phyloP scores from a whole-genome alignment of 2,888 invertebrate species.

The Meliscaeva auricollis region DNA sequence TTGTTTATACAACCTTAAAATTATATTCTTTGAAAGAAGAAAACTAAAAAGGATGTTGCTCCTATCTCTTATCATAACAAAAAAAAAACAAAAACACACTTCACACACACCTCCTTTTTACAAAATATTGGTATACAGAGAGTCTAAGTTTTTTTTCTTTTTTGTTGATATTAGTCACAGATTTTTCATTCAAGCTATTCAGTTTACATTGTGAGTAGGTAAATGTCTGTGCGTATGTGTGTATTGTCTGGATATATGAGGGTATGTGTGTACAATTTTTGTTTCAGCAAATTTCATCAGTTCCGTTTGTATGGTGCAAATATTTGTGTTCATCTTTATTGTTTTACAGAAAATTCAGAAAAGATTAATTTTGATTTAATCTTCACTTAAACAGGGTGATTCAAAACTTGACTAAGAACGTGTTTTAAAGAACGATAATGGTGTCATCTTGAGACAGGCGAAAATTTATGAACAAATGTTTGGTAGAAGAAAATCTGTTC shows the following conservation, averaged over 20 bases:
- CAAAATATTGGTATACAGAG: neutral
- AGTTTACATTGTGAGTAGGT: too few relatives aligned
- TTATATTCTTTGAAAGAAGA: neutral
- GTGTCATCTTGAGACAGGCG: too few relatives aligned
- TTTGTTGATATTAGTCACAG: conserved; percentile 1
- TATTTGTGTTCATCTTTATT: neutral
- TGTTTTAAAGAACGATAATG: too few relatives aligned
- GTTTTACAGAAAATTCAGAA: neutral
- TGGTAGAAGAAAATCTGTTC: too few relatives aligned
- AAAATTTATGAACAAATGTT: too few relatives aligned
- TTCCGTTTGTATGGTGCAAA: neutral
- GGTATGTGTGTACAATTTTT: neutral
- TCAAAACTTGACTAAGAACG: too few relatives aligned
- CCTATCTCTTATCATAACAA: neutral
- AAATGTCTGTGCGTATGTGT: neutral
- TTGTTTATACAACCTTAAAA: neutral
- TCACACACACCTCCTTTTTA: neutral
- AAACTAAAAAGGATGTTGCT: conserved; percentile 6
- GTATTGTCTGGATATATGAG: neutral
- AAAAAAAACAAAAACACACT: neutral
- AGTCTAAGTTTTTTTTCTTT: neutral
- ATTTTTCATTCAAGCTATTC: neutral
- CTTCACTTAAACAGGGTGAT: too few relatives aligned
- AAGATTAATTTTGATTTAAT: neutral
- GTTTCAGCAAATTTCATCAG: conserved; percentile 4